These are phyloP conservation scores for Xylota sylvarum DNA, from an alignment of 2,888 invertebrate genomes.

Conservation along the genomic window DNA sequence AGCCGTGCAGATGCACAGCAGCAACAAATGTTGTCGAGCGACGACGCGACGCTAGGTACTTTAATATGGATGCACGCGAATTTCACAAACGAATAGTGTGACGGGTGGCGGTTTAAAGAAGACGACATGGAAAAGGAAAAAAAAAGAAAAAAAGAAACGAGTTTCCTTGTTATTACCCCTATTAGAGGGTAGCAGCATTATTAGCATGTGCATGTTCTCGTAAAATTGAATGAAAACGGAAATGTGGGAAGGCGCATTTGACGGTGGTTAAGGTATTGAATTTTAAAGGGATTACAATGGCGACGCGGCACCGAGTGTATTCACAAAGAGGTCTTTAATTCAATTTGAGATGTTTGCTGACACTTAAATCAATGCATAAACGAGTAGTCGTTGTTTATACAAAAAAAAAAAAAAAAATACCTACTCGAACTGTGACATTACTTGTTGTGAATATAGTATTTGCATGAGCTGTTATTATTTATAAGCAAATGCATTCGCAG, in stretches of 20 bases:
- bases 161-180: constrained; percentile 65
- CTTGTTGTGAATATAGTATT: too few species aligned
- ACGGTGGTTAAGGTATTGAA: constrained; percentile 59
- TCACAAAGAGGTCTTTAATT: constrained; percentile 46
- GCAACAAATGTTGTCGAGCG: constrained; percentile 36
- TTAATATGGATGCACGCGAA: constrained; percentile 48
- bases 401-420: not conserved
- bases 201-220: constrained; percentile 69
- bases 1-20: constrained; percentile 22
- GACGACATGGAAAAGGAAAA: constrained; percentile 16
- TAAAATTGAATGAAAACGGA: constrained; percentile 65
- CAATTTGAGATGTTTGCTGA: constrained; percentile 49
- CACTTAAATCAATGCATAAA: constrained; percentile 4
- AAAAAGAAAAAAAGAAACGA: constrained; percentile 35
- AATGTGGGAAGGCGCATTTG: constrained; percentile 57
- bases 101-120: not conserved
- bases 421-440: too few species aligned
- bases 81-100: not conserved
- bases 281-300: constrained; percentile 41
- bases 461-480: too few species aligned
- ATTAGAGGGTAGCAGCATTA: constrained; percentile 68
- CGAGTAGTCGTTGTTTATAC: not conserved
- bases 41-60: not conserved
- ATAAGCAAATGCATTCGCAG: too few species aligned
- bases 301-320: constrained; percentile 6